Percentiles rank a stretch among this genome's conserved stretches.
Evolutionary conservation across 2,113 vertebrate genomes (phyloP).

Genomic region (Oryzias celebensis): DNA sequence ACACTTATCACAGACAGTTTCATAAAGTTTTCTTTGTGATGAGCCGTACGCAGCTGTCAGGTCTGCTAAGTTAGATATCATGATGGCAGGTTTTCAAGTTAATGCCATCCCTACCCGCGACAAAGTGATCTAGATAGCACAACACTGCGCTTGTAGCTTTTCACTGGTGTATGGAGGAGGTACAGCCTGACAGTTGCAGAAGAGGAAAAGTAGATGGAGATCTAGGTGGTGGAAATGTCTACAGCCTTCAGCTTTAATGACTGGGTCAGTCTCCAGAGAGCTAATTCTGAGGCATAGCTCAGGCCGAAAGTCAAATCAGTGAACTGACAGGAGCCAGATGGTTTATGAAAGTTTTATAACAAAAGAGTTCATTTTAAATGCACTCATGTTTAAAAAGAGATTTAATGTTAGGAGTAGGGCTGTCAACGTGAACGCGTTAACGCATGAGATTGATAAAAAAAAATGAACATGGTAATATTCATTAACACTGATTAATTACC

Average conservation of each 20-base stretch:
- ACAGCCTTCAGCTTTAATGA: constrained; percentile 25
- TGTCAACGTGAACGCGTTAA: too few species aligned
- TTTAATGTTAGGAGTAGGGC: background rate
- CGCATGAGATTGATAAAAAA: too few species aligned
- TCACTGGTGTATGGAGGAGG: constrained; percentile 23
- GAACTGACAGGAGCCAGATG: constrained; percentile 14
- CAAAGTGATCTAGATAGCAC: constrained; percentile 15
- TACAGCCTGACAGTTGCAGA: background rate
- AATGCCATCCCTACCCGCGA: constrained; percentile 11
- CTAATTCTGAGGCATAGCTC: constrained; percentile 53
- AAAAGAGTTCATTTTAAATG: constrained; percentile 17
- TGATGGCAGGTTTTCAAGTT: constrained; percentile 8
- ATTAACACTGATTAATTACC: too few species aligned
- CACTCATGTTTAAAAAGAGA: constrained; percentile 12
- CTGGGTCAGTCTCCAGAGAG: constrained; percentile 50
- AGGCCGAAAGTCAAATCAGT: constrained; percentile 30
- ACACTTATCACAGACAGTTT: background rate
- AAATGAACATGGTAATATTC: too few species aligned
- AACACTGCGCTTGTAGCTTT: constrained; percentile 1
- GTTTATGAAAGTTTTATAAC: constrained; percentile 25
- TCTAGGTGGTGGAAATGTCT: constrained; percentile 8
- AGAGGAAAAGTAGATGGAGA: constrained; percentile 30
- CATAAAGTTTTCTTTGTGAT: background rate
- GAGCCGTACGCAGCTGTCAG: background rate
- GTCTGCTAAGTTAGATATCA: constrained; percentile 8